Percentiles rank a stretch among this genome's conserved stretches.
These are phyloP conservation scores for Drosophila atripex DNA, from an alignment of 2,888 invertebrate species.

Conservation along the genomic window DNA sequence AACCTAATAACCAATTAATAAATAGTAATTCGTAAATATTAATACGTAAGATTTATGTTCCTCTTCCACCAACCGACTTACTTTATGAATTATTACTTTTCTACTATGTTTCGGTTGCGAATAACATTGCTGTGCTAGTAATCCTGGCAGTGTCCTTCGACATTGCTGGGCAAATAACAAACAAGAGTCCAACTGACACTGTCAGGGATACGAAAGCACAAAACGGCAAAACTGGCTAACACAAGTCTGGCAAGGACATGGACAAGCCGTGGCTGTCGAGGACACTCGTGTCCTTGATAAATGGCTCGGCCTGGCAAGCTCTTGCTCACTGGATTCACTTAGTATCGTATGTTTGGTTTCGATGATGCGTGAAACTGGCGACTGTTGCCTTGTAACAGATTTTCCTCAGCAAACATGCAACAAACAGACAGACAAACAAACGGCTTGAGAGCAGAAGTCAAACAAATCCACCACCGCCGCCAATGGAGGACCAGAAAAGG, in stretches of 20 bases:
- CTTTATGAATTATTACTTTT: slow-evolving; percentile 2
- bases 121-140: slow-evolving; percentile 8
- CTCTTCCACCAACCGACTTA: not conserved
- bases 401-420: slow-evolving; percentile 60
- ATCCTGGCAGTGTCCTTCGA: slow-evolving; percentile 18
- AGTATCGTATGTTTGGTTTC: slow-evolving; percentile 49
- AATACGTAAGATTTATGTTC: slow-evolving; percentile 5
- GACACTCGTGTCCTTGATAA: slow-evolving; percentile 80
- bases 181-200: slow-evolving; percentile 70
- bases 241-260: slow-evolving; percentile 57
- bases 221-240: slow-evolving; percentile 54
- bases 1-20: too few species aligned
- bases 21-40: not conserved
- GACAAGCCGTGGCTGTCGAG: slow-evolving; percentile 67
- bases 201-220: slow-evolving; percentile 54
- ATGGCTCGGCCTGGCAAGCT: slow-evolving; percentile 56
- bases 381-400: slow-evolving; percentile 79
- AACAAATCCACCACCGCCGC: slow-evolving; percentile 66
- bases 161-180: slow-evolving; percentile 57
- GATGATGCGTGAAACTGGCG: slow-evolving; percentile 66
- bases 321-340: slow-evolving; percentile 4
- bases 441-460: slow-evolving; percentile 53
- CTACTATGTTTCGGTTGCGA: slow-evolving; percentile 1
- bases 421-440: slow-evolving; percentile 28
- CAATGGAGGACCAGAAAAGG: slow-evolving; percentile 16